Base-by-base conservation (phyloP, 2,113 vertebrate species). In the Sturnus vulgaris region DNA sequence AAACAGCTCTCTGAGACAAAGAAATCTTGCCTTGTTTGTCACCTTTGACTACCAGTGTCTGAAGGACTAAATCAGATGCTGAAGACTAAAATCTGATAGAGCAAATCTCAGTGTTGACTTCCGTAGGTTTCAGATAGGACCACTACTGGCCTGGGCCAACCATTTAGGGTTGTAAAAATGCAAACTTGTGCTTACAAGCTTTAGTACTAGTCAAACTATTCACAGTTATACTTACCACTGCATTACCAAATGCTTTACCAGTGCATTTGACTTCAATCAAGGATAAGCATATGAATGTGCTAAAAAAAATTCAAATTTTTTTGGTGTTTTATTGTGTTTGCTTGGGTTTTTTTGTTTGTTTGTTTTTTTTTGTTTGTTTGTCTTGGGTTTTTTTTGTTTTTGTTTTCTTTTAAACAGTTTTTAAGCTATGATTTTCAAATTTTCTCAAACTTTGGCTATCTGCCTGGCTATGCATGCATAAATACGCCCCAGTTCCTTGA, bases 391-490 rank as follows among this genome's bases (percentile, higher is more conserved):
- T 78, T 64, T 11, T 37, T 31, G 20, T 40, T 4, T 55, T 23
- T 7, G 8, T n/a, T 78, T 64, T 11, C 5, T 50, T 50, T 76
- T 7, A 13, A 57, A 42, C 11, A 16, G 2, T 5, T 33, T 59
- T 84, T n/a, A 81, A 35, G 13, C 3, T 42, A 39, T 0, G 0
- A 2, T 82, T 85, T 85, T 55, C 9, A n/a, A 27, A 31, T 40
- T 56, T 90, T 64, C 16, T 72, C 19, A 72, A 44, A 59, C 9
- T 22, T 2, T 55, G 21, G 2, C 9, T 59, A 3, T 50, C 25
- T 88, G 5, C 21, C 33, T 72, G 14, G 12, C 10, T 69, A 17
- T 0, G 0, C 21, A 10, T 1, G 0, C 3, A 6, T 46, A 37
- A 35, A 20, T 71, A 6, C 23, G 12, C 9, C 27, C 7, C 33